Evolutionary conservation across 2,113 vertebrate species (phyloP), one percentile per base, ranked within the genome.

Genomic region (Cyanocitta stelleri): DNA sequence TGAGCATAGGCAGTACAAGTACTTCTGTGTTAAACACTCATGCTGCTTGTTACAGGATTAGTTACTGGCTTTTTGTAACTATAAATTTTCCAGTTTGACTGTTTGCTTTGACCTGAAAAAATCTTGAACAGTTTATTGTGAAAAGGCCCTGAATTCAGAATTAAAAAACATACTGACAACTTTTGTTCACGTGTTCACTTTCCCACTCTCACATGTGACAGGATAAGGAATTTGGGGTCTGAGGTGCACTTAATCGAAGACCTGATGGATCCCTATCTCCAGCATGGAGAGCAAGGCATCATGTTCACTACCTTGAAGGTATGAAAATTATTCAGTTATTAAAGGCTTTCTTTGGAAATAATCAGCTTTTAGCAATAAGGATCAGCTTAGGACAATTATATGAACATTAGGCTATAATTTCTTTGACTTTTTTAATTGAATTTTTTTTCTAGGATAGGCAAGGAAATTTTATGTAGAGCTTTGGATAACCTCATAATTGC

Each of bases 301-400:
- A 99, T 99, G 99, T 99, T 99, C 96, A 99, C 99, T 62, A 99
- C 99, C 12, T 96, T 99, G 46, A 99, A 99, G 98, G 99, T 99
- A 95, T 55, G 86, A 52, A 80, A 69, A 77, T 35, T 88, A 55
- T 41, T 80, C 30, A 30, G 2, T 62, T 84, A n/a, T 51, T 69
- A 66, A 90, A 85, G 56, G 11, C 9, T 66, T 69, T 49, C 24
- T 73, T 66, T 61, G 56, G 41, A 72, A 87, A 76, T n/a, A 56
- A 41, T 56, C 27, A 61, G 19, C 44, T 87, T 89, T 79, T 11
- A 49, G 41, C 78, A 76, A 13, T 23, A 35, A n/a, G 33, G 37
- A 33, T 66, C 43, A 77, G 5, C 16, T 54, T 59, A 67, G 43
- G 55, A 35, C 30, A 74, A 21, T 11, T 62, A 11, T 43, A 46